Percentiles rank a stretch among this genome's conserved stretches.
phyloP scores from a whole-genome alignment of 2,797 vertebrate species.

The Xiphophorus birchmanni region DNA sequence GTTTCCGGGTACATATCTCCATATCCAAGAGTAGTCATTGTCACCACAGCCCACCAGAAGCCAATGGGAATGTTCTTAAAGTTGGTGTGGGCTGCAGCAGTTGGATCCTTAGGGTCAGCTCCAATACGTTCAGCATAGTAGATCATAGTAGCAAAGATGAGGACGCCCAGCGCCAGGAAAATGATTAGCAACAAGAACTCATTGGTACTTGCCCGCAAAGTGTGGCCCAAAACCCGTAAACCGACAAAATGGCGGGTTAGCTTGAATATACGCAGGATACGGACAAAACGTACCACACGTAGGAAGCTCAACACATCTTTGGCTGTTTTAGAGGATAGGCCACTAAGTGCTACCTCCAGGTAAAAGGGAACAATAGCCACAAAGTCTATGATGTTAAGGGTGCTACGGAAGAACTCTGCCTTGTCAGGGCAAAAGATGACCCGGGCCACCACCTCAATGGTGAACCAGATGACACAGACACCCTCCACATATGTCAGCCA shows the following conservation, averaged over 20 bases:
- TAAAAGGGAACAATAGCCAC: constrained; percentile 99
- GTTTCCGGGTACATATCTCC: constrained; percentile 99
- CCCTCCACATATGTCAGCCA: constrained; percentile 99
- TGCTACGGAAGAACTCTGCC: constrained; percentile 97
- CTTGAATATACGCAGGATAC: constrained; percentile 99
- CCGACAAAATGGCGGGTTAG: constrained; percentile 97
- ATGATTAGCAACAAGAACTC: constrained; percentile 99
- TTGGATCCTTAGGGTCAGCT: constrained; percentile 93
- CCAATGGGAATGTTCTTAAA: constrained; percentile 99
- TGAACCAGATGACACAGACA: constrained; percentile 98
- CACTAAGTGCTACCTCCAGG: constrained; percentile 95
- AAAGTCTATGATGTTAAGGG: constrained; percentile 99
- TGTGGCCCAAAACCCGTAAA: constrained; percentile 95
- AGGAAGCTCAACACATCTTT: constrained; percentile 98
- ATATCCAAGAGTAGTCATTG: constrained; percentile 99
- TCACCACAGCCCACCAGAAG: constrained; percentile 99
- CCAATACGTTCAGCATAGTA: constrained; percentile 98
- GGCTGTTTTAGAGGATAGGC: constrained; percentile 97
- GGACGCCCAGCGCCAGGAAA: constrained; percentile 96
- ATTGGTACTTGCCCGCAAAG: constrained; percentile 96
- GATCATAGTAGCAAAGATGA: constrained; percentile 99
- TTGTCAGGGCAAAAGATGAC: constrained; percentile 98
- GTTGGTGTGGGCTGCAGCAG: constrained; percentile 91
- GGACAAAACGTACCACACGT: constrained; percentile 95
- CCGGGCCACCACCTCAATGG: constrained; percentile 95